Percentiles rank a stretch among this genome's conserved stretches.
Evolutionary conservation across 2,113 vertebrate species (phyloP).

Genomic region (Paratilapia polleni): DNA sequence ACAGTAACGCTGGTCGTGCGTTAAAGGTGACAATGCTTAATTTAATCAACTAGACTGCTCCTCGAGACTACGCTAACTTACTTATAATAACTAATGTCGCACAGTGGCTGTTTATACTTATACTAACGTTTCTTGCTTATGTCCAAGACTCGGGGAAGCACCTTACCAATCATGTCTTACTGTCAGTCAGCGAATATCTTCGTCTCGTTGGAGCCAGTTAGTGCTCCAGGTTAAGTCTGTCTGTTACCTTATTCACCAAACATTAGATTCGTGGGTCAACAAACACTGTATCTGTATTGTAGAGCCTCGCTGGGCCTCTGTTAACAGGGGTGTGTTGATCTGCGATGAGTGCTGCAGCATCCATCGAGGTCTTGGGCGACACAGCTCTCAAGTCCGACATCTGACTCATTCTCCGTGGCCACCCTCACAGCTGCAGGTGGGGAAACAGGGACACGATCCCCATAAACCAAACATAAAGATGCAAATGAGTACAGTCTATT

Average conservation of each 20-base stretch:
- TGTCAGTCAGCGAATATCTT: not conserved
- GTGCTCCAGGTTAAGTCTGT: not conserved
- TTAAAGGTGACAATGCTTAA: not conserved
- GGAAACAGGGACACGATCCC: not conserved
- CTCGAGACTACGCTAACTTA: not conserved
- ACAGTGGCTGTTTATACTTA: not conserved
- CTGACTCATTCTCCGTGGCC: conserved; percentile 94
- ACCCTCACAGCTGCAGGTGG: conserved; percentile 92
- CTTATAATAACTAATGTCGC: not conserved
- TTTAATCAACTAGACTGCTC: not conserved
- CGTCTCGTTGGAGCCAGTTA: not conserved
- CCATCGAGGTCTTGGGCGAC: conserved; percentile 94
- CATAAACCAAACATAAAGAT: not conserved
- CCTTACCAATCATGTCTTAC: not conserved
- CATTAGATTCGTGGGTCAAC: not conserved
- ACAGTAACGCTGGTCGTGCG: not conserved
- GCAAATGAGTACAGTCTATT: not conserved
- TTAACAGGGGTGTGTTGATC: conserved; percentile 94
- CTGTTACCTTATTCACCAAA: not conserved
- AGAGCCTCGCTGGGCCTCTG: conserved; percentile 97
- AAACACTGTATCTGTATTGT: conserved; percentile 6
- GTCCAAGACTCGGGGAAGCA: not conserved
- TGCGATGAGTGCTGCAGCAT: conserved; percentile 98
- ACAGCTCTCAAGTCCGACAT: conserved; percentile 97
- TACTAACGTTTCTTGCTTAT: not conserved